Percentiles rank a stretch among this genome's conserved stretches.
Evolutionary conservation across 2,888 invertebrate genomes (phyloP).

Genomic region (Choreutis nemorana): DNA sequence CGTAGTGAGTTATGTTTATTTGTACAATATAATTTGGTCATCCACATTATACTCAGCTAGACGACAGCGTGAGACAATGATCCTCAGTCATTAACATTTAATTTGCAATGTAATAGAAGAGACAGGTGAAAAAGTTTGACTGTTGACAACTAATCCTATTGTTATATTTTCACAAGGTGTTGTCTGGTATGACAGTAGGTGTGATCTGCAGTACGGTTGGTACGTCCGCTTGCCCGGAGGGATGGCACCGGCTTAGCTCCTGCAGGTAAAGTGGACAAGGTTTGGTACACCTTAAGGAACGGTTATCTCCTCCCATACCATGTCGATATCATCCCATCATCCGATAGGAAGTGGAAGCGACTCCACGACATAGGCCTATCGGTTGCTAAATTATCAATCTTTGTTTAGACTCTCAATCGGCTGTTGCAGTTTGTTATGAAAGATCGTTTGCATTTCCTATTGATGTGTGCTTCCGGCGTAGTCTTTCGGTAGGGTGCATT

Average conservation of each 20-base stretch:
- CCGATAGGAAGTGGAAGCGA: conserved; percentile 62
- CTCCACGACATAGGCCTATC: too few relatives aligned
- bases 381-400: too few relatives aligned
- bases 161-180: conserved; percentile 67
- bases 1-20: conserved; percentile 40
- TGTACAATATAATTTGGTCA: conserved; percentile 35
- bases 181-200: conserved; percentile 67
- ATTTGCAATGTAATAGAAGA: conserved; percentile 35
- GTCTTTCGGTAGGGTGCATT: conserved; percentile 49
- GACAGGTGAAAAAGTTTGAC: conserved; percentile 50
- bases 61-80: conserved; percentile 45
- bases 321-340: conserved; percentile 55
- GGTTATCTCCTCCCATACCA: conserved; percentile 43
- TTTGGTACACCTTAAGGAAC: conserved; percentile 47
- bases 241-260: conserved; percentile 36
- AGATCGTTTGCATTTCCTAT: conserved; percentile 62
- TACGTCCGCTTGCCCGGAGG: conserved; percentile 41
- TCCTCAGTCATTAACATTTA: conserved; percentile 43
- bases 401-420: background rate
- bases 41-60: conserved; percentile 38
- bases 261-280: conserved; percentile 61
- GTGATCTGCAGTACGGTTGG: conserved; percentile 56
- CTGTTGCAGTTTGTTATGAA: conserved; percentile 17
- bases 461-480: conserved; percentile 60
- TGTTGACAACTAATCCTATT: conserved; percentile 64